Percentiles rank a stretch among this genome's conserved stretches.
Conservation (phyloP, 1,140 invertebrate species). For the Colletes latitarsis region DNA sequence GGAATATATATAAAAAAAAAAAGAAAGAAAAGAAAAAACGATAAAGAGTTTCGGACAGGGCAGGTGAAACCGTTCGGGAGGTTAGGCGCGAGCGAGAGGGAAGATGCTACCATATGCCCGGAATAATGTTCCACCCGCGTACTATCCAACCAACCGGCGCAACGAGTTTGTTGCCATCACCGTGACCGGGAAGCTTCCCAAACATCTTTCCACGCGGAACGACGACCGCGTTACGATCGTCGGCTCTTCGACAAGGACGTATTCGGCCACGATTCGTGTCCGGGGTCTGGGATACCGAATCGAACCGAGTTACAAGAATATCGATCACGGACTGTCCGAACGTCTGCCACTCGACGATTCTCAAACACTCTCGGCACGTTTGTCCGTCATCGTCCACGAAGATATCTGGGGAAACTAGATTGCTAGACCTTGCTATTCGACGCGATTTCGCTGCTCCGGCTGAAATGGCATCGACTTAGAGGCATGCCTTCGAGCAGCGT, state of each 20-base stretch:
- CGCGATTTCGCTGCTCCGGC: constrained; percentile 9
- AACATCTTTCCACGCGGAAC: constrained; percentile 24
- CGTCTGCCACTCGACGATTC: constrained; percentile 61
- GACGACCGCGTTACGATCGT: neutral
- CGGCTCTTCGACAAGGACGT: neutral
- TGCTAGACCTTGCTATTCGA: constrained; percentile 49
- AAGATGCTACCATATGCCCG: constrained; percentile 75
- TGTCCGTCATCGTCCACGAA: constrained; percentile 52
- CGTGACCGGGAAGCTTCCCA: neutral
- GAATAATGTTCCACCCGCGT: constrained; percentile 77
- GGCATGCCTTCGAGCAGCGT: neutral
- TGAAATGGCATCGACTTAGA: neutral
- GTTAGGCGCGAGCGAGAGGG: constrained; percentile 58
- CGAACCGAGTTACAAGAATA: constrained; percentile 52
- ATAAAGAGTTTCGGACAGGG: constrained; percentile 67
- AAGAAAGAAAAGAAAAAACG: too few relatives aligned
- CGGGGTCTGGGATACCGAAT: constrained; percentile 24
- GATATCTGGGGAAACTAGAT: constrained; percentile 55
- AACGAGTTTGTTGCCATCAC: constrained; percentile 64
- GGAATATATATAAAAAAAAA: constrained; percentile 8
- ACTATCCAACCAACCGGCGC: constrained; percentile 61
- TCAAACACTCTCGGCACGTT: constrained; percentile 61
- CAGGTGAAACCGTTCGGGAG: constrained; percentile 65
- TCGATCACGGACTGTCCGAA: constrained; percentile 50
- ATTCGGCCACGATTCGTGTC: neutral